These are phyloP conservation scores for Rachycentron canadum DNA, from an alignment of 2,797 vertebrate species.

Conservation along the genomic window DNA sequence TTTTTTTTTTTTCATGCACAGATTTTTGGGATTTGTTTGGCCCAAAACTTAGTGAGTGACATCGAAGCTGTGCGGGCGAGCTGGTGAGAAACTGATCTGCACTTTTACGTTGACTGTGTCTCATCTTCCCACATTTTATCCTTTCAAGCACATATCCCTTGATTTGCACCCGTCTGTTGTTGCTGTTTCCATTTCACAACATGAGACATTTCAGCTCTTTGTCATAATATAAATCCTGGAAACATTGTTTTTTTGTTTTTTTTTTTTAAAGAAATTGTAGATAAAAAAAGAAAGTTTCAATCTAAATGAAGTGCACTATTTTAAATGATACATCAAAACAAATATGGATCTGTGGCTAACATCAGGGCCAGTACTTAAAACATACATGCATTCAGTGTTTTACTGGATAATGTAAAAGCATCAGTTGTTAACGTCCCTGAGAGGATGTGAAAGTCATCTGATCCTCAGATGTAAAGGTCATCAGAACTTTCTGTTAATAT, in stretches of 20 bases:
- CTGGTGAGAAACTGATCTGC: conserved; percentile 86
- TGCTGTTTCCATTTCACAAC: conserved; percentile 19
- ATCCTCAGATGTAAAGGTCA: too few relatives aligned
- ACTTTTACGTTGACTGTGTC: neutral
- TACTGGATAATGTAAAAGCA: too few relatives aligned
- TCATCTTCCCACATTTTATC: conserved; percentile 5
- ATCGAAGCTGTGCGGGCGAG: conserved; percentile 96
- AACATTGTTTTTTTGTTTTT: too few relatives aligned
- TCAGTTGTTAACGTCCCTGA: too few relatives aligned
- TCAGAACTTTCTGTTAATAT: too few relatives aligned
- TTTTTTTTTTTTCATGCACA: conserved; percentile 61
- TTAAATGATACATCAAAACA: neutral
- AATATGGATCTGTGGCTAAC: neutral
- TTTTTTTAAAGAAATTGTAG: neutral
- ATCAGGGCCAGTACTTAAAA: neutral
- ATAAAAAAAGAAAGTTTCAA: neutral
- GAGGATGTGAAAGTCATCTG: too few relatives aligned
- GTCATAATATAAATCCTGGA: neutral
- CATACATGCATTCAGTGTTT: too few relatives aligned
- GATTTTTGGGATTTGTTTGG: conserved; percentile 98
- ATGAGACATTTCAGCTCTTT: conserved; percentile 10
- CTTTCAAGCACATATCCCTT: neutral
- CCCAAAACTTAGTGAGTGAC: conserved; percentile 97
- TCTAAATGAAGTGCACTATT: neutral
- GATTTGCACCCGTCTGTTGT: neutral